These are phyloP conservation scores for Meiosimyza platycephala DNA, from an alignment of 2,888 invertebrate species.

Conservation along the genomic window DNA sequence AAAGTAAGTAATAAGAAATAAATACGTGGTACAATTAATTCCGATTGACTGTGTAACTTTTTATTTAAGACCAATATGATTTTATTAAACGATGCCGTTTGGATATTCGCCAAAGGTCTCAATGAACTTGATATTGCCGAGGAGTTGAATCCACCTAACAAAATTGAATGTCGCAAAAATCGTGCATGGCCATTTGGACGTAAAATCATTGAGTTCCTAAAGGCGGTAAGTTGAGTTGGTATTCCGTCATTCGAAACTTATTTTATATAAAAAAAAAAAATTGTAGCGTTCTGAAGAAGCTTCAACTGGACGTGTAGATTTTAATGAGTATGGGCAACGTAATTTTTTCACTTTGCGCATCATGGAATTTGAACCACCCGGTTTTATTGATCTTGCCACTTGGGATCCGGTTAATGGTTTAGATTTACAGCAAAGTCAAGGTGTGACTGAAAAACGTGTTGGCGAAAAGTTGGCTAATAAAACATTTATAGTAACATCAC, in stretches of 20 bases:
- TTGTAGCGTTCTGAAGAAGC: conserved; percentile 62
- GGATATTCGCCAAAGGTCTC: conserved; percentile 73
- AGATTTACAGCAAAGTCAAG: conserved; percentile 69
- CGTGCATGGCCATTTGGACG: conserved; percentile 72
- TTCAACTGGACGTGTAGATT: conserved; percentile 63
- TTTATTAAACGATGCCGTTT: conserved; percentile 77
- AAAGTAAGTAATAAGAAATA: conserved; percentile 47
- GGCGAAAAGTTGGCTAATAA: conserved; percentile 71
- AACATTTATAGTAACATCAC: conserved; percentile 77
- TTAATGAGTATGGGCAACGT: conserved; percentile 74
- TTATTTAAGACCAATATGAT: conserved; percentile 73
- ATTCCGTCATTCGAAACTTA: conserved; percentile 23
- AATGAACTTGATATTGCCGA: conserved; percentile 62
- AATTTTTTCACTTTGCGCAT: conserved; percentile 76
- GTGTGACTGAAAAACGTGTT: conserved; percentile 71
- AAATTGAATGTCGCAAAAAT: conserved; percentile 65
- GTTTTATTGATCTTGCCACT: conserved; percentile 70
- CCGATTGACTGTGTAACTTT: not conserved
- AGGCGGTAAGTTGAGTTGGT: conserved; percentile 68
- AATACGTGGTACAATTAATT: not conserved
- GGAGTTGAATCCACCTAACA: conserved; percentile 54
- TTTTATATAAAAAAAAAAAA: not conserved
- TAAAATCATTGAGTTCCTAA: conserved; percentile 76
- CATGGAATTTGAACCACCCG: conserved; percentile 73
- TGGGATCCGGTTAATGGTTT: conserved; percentile 66